Evolutionary conservation across 1,140 invertebrate genomes (phyloP), one percentile per base, ranked within the genome.

Genomic region (Papilio dardanus): DNA sequence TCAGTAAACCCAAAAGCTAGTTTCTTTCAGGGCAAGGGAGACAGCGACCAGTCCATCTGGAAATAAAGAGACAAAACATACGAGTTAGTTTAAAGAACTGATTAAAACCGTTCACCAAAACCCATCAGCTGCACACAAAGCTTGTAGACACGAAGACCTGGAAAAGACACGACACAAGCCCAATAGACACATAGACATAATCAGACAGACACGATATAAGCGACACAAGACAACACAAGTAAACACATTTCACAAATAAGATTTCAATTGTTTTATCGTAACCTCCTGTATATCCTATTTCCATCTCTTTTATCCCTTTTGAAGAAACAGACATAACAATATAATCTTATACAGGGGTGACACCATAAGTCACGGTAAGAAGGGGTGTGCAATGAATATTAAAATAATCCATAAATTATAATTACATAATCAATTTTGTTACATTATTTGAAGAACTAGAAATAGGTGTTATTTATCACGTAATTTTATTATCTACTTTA

Each of bases 61-160:
- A 93, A 92, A 90, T 86, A 92, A 77, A 92, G 89, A 93, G 88
- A 93, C 83, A 89, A 85, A 87, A 88, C 78, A 83, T 80, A 67
- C 79, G 77, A 74, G 86, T 91, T 90, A 89, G 80, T 89, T 50
- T 78, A 78, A 77, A 77, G 77, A 78, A 82, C 81, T 76, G 79
- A 74, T 75, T 71, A 37, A 73, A 67, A 83, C 89, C 87, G 76
- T 88, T 85, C 83, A 91, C 91, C 91, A 75, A 76, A 76, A 76
- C 77, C 83, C 85, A 78, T 67, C 79, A 76, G 82, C 79, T 77
- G 83, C 79, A 91, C 90, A 91, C 76, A 88, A 91, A 92, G 90
- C 88, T 83, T 77, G 80, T 77, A 35, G 50, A 79, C 77, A 84
- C 83, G 46, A 8, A n/a, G 42, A 85, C 82, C 81, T 83, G 82